Conservation (phyloP, 1,140 invertebrate species). For the Ephestia elutella region DNA sequence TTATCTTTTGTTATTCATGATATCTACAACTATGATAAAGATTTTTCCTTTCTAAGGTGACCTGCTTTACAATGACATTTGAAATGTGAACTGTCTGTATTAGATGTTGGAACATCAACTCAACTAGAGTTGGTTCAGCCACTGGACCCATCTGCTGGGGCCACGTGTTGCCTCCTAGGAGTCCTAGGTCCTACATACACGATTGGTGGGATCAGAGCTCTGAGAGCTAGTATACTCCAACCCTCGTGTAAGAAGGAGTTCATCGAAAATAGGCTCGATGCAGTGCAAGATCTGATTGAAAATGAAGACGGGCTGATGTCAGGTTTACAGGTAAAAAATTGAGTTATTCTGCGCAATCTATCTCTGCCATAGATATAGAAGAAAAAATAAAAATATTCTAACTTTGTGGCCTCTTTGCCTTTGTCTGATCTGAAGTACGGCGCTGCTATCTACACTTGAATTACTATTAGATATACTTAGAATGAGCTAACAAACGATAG, state of each 20-base stretch:
- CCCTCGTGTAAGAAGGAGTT: slow-evolving; percentile 80
- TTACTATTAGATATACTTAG: too few species aligned
- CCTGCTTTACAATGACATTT: too few species aligned
- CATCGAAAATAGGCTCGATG: slow-evolving; percentile 81
- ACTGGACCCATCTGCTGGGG: slow-evolving; percentile 48
- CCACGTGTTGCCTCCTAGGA: slow-evolving; percentile 78
- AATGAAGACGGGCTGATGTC: slow-evolving; percentile 77
- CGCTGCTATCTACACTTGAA: too few species aligned
- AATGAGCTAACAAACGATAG: too few species aligned
- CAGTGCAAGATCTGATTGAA: slow-evolving; percentile 83
- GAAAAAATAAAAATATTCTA: too few species aligned
- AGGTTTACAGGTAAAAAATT: slow-evolving; percentile 62
- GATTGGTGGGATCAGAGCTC: slow-evolving; percentile 81
- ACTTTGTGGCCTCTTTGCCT: too few species aligned
- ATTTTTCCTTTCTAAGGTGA: too few species aligned
- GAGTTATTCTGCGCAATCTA: too few species aligned
- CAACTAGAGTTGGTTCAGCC: slow-evolving; percentile 83
- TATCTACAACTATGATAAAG: too few species aligned
- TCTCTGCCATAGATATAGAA: too few species aligned
- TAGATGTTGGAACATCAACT: slow-evolving; percentile 81
- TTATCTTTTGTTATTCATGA: too few species aligned
- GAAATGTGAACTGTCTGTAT: slow-evolving; percentile 18
- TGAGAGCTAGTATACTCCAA: slow-evolving; percentile 89
- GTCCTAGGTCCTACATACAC: slow-evolving; percentile 88
- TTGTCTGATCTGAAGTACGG: too few species aligned